These are phyloP conservation scores for Osmerus mordax DNA, from an alignment of 2,113 vertebrate genomes.

Conservation along the genomic window DNA sequence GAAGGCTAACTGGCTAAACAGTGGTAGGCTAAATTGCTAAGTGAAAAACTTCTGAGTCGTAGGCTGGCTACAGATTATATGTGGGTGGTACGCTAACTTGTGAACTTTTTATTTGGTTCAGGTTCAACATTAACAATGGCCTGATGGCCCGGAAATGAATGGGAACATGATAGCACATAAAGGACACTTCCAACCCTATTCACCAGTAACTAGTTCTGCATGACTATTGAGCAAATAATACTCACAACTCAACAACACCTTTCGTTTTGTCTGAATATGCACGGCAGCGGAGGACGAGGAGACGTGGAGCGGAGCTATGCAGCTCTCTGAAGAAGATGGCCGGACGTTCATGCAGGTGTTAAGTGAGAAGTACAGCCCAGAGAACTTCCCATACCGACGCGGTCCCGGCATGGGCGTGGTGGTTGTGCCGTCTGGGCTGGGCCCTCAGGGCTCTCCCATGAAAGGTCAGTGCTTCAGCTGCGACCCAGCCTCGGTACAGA, in stretches of 20 bases:
- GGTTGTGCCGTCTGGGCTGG: conserved; percentile 77
- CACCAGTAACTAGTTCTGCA: background rate
- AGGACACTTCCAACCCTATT: no score
- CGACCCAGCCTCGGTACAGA: background rate
- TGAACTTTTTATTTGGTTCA: no score
- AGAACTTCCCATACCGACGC: conserved; percentile 93
- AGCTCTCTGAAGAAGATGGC: conserved; percentile 72
- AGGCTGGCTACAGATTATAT: background rate
- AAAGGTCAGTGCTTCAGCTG: conserved; percentile 78
- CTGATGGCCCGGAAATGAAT: background rate
- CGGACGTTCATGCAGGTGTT: conserved; percentile 96
- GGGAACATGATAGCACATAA: background rate
- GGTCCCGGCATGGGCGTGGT: conserved; percentile 92
- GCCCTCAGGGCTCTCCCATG: conserved; percentile 90
- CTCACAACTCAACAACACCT: no score
- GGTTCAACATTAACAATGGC: background rate
- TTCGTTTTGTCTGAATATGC: conserved; percentile 8
- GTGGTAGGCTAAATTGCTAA: no score
- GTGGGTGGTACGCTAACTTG: no score
- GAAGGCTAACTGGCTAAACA: background rate
- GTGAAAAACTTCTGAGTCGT: background rate
- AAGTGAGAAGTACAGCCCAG: conserved; percentile 97
- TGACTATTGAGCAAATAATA: background rate
- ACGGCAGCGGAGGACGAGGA: conserved; percentile 38
- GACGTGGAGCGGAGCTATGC: conserved; percentile 74